Evolutionary conservation across 2,888 invertebrate genomes (phyloP), one percentile per base, ranked within the genome.

Genomic region (Nomada ferruginata): DNA sequence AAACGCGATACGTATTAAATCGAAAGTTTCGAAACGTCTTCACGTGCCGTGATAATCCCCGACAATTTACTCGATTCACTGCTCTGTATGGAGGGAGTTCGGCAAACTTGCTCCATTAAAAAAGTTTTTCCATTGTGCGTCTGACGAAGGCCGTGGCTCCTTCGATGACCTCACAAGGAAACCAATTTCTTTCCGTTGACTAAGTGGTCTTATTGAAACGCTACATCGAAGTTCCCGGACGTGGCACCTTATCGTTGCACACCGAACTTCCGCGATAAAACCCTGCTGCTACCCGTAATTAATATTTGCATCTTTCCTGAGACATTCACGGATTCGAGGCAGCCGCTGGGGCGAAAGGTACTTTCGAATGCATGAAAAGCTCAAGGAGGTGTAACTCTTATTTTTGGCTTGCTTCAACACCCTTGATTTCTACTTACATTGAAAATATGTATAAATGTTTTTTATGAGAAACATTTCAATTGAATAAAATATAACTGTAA

Each of bases 91-190:
- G 42, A 7, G 50, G 76, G 26, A 73, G 69, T 57, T 61, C 29
- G 47, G 13, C 57, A n/a, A 85, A 85, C 78, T 85, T 81, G 42
- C 42, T 81, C 83, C 69, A 75, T 87, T 85, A 85, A 83, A 76
- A 78, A 86, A 86, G 72, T 86, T 87, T 83, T 59, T 64, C 57
- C 81, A 77, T 85, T 80, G 76, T 76, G 64, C 52, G 74, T 66
- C 61, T 9, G 77, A 61, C 72, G 61, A 68, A 53, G 69, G 52
- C 52, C 52, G 52, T n/a, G 47, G 71, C 23, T 44, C 47, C 64
- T 53, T 59, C 68, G 44, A 64, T 77, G 63, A 42, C 64, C 53
- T 57, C n/a, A 10, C 63, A 18, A 29, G 76, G 23, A 76, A 72
- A 76, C 68, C 75, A 80, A 81, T 81, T 72, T 73, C 72, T 76